Percentiles rank a stretch among this genome's conserved stretches.
phyloP scores from a whole-genome alignment of 2,113 vertebrate genomes.

The Hystrix brachyura region DNA sequence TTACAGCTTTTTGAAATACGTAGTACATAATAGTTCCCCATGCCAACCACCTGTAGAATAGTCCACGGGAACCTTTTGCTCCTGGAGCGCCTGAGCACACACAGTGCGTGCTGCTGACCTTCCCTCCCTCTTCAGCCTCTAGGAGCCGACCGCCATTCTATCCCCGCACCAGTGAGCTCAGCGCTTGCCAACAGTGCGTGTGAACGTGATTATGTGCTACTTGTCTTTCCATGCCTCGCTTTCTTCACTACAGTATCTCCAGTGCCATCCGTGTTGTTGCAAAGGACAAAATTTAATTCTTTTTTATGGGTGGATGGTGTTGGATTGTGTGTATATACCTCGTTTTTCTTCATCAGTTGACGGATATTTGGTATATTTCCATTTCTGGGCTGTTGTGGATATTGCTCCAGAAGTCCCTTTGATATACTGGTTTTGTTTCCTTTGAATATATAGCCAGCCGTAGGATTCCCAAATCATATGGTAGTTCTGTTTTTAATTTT shows the following conservation, averaged over 20 bases:
- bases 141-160: no score
- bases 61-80: no score
- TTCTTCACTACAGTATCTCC: background rate
- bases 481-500: background rate
- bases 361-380: background rate
- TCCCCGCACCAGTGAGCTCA: background rate
- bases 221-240: no score
- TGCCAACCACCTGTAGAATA: background rate
- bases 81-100: background rate
- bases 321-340: background rate
- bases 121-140: background rate
- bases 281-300: background rate
- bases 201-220: background rate
- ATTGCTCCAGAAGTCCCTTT: background rate
- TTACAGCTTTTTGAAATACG: background rate
- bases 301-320: background rate
- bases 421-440: background rate
- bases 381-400: background rate
- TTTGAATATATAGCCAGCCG: background rate
- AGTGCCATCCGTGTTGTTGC: background rate
- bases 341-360: background rate
- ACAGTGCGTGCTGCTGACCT: background rate
- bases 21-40: background rate
- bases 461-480: background rate
- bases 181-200: no score